Base-by-base conservation (phyloP, 2,888 invertebrate genomes). In the Luffia ferchaultella region DNA sequence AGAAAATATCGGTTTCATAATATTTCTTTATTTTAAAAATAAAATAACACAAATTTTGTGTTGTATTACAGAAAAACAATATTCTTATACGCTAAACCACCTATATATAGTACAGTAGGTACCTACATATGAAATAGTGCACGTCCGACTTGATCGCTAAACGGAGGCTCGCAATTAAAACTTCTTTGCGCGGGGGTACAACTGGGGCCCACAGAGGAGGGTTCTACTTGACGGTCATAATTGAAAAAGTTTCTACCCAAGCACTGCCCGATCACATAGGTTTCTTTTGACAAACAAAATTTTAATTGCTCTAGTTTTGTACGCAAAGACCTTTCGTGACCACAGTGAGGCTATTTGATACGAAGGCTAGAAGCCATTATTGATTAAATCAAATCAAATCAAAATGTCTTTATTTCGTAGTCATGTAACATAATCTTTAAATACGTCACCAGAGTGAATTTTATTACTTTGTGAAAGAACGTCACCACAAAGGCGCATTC, bases 131-230 rank as follows among this genome's bases (percentile, higher is more conserved):
- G 30, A 50, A 45, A 50, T 53, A 53, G 53, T 53, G 53, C 50
- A 53, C 44, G 50, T 50, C 45, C 18, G 46, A 51, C 40, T 48
- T 47, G 40, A 42, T 20, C 30, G 45, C 45, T 47, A 46, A 20
- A 42, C 65, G 74, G 73, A 78, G 70, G 74, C 70, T 66, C 67
- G 79, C 78, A 82, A 82, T 82, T 82, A 80, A 82, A 82, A 82
- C 72, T 82, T 80, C 79, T 79, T 82, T 78, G 76, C 76, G 71
- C 60, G 70, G 67, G 63, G 62, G 67, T 67, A 63, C 67, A n/a
- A n/a, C n/a, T n/a, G n/a, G n/a, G n/a, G 30, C 42, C 46, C 30
- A 41, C 30, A 5, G 20, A 20, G 30, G 16, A 20, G 9, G 43
- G 15, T 41, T 30, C n/a, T 48, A 50, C 53, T 53, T 49, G 48